These are phyloP conservation scores for Drosophila erecta DNA, from an alignment of 1,140 invertebrate genomes.

Conservation along the genomic window DNA sequence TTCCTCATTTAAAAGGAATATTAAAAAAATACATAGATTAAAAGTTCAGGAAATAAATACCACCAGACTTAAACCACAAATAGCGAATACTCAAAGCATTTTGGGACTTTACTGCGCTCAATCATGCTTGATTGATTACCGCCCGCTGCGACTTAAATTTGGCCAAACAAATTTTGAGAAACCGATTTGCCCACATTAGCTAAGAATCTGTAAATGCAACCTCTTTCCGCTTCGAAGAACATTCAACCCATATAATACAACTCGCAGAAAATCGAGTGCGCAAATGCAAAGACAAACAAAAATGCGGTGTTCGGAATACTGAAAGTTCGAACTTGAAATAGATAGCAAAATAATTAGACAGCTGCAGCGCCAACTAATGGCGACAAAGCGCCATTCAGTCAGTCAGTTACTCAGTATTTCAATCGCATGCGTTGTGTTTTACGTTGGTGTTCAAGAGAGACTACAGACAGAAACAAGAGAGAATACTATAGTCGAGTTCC, in stretches of 20 bases:
- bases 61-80: not conserved
- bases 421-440: conserved; percentile 35
- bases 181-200: conserved; percentile 10
- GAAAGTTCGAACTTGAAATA: conserved; percentile 45
- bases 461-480: not conserved
- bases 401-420: not conserved
- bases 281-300: conserved; percentile 40
- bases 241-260: conserved; percentile 4
- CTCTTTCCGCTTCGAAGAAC: conserved; percentile 44
- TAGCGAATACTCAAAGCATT: conserved; percentile 5
- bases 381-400: conserved; percentile 26
- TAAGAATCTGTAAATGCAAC: conserved; percentile 9
- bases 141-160: conserved; percentile 15
- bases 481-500: too few relatives aligned
- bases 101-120: not conserved
- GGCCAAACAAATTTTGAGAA: not conserved
- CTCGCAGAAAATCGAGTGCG: conserved; percentile 18
- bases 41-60: not conserved
- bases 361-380: conserved; percentile 43
- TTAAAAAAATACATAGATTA: too few relatives aligned
- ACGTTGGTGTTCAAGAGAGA: not conserved
- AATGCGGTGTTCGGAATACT: conserved; percentile 8
- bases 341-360: conserved; percentile 61
- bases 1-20: too few relatives aligned
- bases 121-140: conserved; percentile 44